Evolutionary conservation across 2,113 vertebrate species (phyloP).

Genomic region (Syngnathus floridae): DNA sequence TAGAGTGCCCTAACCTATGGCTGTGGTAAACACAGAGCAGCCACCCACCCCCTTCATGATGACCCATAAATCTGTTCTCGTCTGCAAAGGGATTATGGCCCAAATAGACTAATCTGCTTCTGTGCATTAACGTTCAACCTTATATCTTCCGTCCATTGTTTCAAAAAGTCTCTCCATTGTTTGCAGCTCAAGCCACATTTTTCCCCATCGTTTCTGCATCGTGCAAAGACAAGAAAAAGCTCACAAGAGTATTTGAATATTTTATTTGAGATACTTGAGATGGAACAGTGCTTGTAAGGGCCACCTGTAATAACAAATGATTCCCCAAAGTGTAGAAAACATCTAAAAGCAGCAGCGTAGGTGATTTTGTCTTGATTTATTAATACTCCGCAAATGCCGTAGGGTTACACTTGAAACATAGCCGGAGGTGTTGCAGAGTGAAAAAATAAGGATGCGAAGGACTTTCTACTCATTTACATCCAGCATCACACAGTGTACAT

Average conservation of each 20-base stretch:
- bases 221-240: not conserved
- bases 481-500: slow-evolving; percentile 52
- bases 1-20: slow-evolving; percentile 4
- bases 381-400: slow-evolving; percentile 35
- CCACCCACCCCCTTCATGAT: slow-evolving; percentile 16
- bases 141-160: not conserved
- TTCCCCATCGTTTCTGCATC: not conserved
- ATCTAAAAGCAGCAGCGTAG: slow-evolving; percentile 45
- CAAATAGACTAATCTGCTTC: slow-evolving; percentile 46
- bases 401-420: slow-evolving; percentile 31
- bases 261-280: slow-evolving; percentile 51
- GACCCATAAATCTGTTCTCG: slow-evolving; percentile 56
- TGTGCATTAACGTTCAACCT: slow-evolving; percentile 36
- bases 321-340: slow-evolving; percentile 49
- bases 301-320: slow-evolving; percentile 60
- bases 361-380: slow-evolving; percentile 53
- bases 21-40: slow-evolving; percentile 33
- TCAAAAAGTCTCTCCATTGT: not conserved
- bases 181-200: slow-evolving; percentile 1
- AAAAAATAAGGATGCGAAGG: slow-evolving; percentile 27
- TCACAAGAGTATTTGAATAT: slow-evolving; percentile 17
- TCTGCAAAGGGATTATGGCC: slow-evolving; percentile 54
- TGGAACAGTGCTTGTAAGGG: slow-evolving; percentile 38
- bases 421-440: slow-evolving; percentile 40
- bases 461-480: slow-evolving; percentile 35